Percentiles rank a stretch among this genome's conserved stretches.
Conservation (phyloP, 2,888 invertebrate genomes). For the Amorpha juglandis region DNA sequence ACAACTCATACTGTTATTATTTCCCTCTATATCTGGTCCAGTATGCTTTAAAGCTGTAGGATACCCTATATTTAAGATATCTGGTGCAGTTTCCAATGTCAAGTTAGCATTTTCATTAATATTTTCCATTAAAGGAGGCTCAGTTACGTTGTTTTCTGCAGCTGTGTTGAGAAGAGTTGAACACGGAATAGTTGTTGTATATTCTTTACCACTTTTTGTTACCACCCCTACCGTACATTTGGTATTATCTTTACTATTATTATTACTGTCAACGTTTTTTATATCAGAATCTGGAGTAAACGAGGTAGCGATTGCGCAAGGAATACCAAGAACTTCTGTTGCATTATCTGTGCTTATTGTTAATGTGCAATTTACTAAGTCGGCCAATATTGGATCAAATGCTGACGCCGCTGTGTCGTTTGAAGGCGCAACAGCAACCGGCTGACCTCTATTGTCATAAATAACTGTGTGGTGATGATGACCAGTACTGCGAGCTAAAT, state of each 20-base stretch:
- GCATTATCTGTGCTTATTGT: slow-evolving; percentile 69
- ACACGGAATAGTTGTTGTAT: slow-evolving; percentile 79
- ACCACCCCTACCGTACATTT: slow-evolving; percentile 77
- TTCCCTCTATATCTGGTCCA: slow-evolving; percentile 42
- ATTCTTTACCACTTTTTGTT: slow-evolving; percentile 71
- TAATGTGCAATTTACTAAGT: slow-evolving; percentile 76
- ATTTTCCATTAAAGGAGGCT: slow-evolving; percentile 55
- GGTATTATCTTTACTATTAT: slow-evolving; percentile 63
- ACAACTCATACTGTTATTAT: slow-evolving; percentile 54
- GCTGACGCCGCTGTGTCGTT: slow-evolving; percentile 58
- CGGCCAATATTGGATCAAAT: slow-evolving; percentile 67
- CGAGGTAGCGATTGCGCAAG: slow-evolving; percentile 80
- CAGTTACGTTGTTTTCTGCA: slow-evolving; percentile 79
- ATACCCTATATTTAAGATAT: slow-evolving; percentile 42
- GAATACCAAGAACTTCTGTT: slow-evolving; percentile 77
- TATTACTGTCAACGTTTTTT: slow-evolving; percentile 57
- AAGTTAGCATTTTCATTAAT: slow-evolving; percentile 42
- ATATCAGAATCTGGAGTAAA: slow-evolving; percentile 76
- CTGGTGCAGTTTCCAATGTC: slow-evolving; percentile 37
- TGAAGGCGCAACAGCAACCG: slow-evolving; percentile 70
- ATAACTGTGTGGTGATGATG: slow-evolving; percentile 73
- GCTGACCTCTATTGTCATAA: slow-evolving; percentile 78
- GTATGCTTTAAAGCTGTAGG: slow-evolving; percentile 54
- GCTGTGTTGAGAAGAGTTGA: slow-evolving; percentile 74
- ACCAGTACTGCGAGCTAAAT: slow-evolving; percentile 77